Evolutionary conservation across 2,113 vertebrate genomes (phyloP), one percentile per base, ranked within the genome.

Genomic region (Nothoprocta perdicaria): DNA sequence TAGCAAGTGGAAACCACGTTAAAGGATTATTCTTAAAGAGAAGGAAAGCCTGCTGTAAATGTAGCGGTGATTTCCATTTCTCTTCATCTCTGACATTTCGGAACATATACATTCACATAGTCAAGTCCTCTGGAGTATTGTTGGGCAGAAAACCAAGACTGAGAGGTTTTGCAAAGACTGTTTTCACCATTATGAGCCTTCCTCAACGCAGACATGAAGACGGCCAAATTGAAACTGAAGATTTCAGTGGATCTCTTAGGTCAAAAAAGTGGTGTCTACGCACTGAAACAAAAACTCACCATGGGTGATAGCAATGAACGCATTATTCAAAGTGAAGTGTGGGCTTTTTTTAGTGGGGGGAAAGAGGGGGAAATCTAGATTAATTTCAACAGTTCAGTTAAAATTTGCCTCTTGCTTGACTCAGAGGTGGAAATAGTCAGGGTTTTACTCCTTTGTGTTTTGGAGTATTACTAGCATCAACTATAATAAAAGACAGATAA

Each of bases 141-240:
- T 7, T 94, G 50, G 90, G 80, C 84, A 86, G 66, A 92, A 69
- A 80, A 71, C 21, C 74, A 93, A 94, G 67, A 66, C 2, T 10
- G 23, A 73, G 86, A 89, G 71, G 53, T 84, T 95, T 88, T 89
- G 26, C 50, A 74, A 87, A 82, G 81, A 38, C 81, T 94, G 75
- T 90, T 95, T 94, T 93, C 50, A 60, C 41, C 69, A 67, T 92
- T 73, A 77, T 40, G 23, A 86, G 86, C 63, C 53, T 84, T 74
- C 78, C 43, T 80, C 66, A 45, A 53, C 1, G 24, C 29, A 81
- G 86, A 75, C 77, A n/a, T 13, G 8, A 76, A 92, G 74, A 90
- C n/a, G 5, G 86, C 71, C 84, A 93, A 90, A 84, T 50, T 61
- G 81, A 90, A 93, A 89, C 67, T 24, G 55, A 94, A 90, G 24